Conservation (phyloP, 2,113 vertebrate species). For the Phylloscopus trochiloides region DNA sequence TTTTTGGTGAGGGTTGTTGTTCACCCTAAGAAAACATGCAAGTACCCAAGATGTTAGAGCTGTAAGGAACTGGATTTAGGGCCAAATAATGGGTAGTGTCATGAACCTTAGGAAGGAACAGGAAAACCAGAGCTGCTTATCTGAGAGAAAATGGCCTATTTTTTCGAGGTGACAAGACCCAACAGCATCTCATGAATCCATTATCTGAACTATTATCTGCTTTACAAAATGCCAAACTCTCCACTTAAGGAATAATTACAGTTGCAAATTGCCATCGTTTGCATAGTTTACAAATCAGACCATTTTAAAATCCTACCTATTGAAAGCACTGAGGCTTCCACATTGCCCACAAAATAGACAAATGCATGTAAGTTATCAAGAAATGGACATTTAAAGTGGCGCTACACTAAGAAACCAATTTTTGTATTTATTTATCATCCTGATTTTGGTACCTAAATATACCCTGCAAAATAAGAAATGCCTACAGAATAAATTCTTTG, state of each 20-base stretch:
- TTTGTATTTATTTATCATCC: background rate
- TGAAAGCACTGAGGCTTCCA: background rate
- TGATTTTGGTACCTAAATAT: background rate
- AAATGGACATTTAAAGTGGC: background rate
- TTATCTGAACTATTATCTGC: background rate
- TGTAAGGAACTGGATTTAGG: background rate
- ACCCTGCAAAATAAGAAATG: background rate
- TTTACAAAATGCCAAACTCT: background rate
- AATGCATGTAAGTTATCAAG: background rate
- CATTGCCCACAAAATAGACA: background rate
- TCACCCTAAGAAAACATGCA: background rate
- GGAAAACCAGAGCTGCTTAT: background rate
- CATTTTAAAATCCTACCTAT: background rate
- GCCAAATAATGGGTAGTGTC: background rate
- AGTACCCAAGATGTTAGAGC: background rate
- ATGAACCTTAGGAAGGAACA: background rate
- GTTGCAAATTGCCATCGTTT: background rate
- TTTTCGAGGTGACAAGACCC: background rate
- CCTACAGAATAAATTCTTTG: background rate
- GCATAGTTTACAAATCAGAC: background rate
- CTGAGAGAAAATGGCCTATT: background rate
- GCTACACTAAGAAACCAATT: background rate
- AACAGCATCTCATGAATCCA: background rate
- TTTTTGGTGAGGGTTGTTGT: no score
- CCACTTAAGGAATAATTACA: background rate